These are phyloP conservation scores for Lithophane leautieri DNA, from an alignment of 2,888 invertebrate species.

Conservation along the genomic window DNA sequence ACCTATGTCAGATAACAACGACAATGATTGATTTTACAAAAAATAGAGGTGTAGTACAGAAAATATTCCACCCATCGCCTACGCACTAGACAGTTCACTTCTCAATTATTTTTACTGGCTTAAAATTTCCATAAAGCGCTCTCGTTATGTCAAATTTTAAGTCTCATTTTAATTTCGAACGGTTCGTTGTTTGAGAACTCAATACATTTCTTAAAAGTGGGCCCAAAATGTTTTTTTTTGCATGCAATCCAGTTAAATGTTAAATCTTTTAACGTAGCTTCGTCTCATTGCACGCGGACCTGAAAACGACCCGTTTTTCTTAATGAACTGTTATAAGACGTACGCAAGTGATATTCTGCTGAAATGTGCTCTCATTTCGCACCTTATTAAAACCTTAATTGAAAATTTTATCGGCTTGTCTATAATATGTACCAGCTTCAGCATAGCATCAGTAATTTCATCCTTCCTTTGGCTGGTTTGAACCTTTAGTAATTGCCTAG, in stretches of 20 bases:
- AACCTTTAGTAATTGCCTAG: too few relatives aligned
- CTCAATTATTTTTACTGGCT: background rate
- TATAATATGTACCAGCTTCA: background rate
- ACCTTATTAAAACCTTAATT: background rate
- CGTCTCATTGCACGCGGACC: conserved; percentile 4
- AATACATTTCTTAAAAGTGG: background rate
- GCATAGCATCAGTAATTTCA: background rate
- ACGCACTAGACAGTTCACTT: background rate
- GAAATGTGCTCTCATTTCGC: conserved; percentile 5
- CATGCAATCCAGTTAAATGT: conserved; percentile 16
- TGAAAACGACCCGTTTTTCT: conserved; percentile 20
- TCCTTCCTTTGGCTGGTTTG: background rate
- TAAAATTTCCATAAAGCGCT: background rate
- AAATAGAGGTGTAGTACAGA: background rate
- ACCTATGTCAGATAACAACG: background rate
- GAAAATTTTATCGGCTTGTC: background rate
- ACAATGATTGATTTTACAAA: conserved; percentile 37
- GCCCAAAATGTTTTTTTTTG: conserved; percentile 16
- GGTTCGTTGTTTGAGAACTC: conserved; percentile 1
- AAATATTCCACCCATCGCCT: conserved; percentile 3
- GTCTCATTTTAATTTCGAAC: background rate
- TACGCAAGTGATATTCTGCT: background rate
- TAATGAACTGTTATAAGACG: conserved; percentile 26
- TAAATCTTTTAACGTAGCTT: conserved; percentile 18
- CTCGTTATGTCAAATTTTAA: background rate